Base-by-base conservation (phyloP, 2,113 vertebrate genomes). In the Collichthys lucidus region DNA sequence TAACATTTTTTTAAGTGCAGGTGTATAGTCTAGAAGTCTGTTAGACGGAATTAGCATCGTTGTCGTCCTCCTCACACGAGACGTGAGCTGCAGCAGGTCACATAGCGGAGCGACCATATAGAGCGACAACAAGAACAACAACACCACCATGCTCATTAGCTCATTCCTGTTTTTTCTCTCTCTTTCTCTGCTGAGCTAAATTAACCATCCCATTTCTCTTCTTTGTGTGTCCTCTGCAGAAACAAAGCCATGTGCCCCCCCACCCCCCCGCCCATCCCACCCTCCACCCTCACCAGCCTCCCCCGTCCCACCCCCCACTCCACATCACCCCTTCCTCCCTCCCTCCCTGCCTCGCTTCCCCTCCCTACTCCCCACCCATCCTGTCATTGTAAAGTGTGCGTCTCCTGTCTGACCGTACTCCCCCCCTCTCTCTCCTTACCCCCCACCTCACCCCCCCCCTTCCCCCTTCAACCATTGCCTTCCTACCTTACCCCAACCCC, bases 181-280 rank as follows among this genome's bases (percentile, higher is more conserved):
- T 75, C 7, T 35, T 60, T 70, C 86, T 80, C 83, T 76, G 84
- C 77, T 83, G 88, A 88, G 89, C 88, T 92, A 93, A 92, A 93
- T 92, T 91, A 93, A 84, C 88, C 88, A 86, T 89, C 82, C 84
- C 77, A 76, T 91, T 91, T 88, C 86, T 93, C 86, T 91, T 90
- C 91, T 93, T 93, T 94, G 92, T 94, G 92, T 94, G 92, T 94
- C 93, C 93, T 94, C 89, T 90, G 91, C 84, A 86, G 91, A 95
- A 92, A 95, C 94, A 95, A 95, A 95, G 93, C 91, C 78, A 79
- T 67, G 62, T 50, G 16, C 53, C 81, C 88, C 83, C 69, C 63
- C 52, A n/a, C n/a, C n/a, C n/a, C n/a, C n/a, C n/a, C n/a, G n/a
- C 20, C 57, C 60, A 64, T 57, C 61, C 74, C 87, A 31, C 29